phyloP scores from a whole-genome alignment of 2,797 vertebrate genomes.

The Danio jaintianensis region DNA sequence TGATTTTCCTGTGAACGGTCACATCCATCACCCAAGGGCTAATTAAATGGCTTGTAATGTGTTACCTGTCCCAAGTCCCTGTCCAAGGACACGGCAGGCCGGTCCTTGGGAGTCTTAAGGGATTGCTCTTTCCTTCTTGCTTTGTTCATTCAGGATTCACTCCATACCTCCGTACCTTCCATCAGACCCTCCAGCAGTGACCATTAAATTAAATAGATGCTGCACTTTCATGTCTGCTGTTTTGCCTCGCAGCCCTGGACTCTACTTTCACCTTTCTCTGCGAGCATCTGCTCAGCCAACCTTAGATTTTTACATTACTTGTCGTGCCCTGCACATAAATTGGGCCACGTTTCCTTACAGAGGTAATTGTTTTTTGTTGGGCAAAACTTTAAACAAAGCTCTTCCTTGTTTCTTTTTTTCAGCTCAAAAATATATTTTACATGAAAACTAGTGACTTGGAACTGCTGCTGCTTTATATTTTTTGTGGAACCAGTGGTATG shows the following conservation, averaged over 20 bases:
- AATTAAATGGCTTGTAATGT: constrained; percentile 43
- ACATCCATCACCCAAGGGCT: constrained; percentile 29
- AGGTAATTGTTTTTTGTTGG: constrained; percentile 27
- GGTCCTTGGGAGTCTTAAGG: constrained; percentile 13
- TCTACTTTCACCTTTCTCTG: constrained; percentile 48
- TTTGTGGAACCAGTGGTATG: no score
- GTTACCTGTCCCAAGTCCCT: constrained; percentile 23
- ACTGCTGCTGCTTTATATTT: background rate
- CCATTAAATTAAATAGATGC: constrained; percentile 52
- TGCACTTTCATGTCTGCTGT: constrained; percentile 43
- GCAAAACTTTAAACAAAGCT: constrained; percentile 24
- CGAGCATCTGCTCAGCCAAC: constrained; percentile 50
- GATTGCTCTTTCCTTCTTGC: constrained; percentile 35
- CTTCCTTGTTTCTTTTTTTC: background rate
- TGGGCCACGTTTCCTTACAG: constrained; percentile 7
- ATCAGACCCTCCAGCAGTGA: constrained; percentile 32
- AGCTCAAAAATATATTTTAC: background rate
- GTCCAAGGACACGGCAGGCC: constrained; percentile 37
- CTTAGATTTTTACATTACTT: constrained; percentile 44
- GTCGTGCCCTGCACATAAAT: constrained; percentile 8
- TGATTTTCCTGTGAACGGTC: constrained; percentile 19
- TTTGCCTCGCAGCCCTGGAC: constrained; percentile 44
- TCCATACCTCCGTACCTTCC: constrained; percentile 18
- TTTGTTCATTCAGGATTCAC: constrained; percentile 47
- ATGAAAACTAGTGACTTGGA: background rate